Base-by-base conservation (phyloP, 2,888 invertebrate genomes). In the Scrobipalpa atriplicella region DNA sequence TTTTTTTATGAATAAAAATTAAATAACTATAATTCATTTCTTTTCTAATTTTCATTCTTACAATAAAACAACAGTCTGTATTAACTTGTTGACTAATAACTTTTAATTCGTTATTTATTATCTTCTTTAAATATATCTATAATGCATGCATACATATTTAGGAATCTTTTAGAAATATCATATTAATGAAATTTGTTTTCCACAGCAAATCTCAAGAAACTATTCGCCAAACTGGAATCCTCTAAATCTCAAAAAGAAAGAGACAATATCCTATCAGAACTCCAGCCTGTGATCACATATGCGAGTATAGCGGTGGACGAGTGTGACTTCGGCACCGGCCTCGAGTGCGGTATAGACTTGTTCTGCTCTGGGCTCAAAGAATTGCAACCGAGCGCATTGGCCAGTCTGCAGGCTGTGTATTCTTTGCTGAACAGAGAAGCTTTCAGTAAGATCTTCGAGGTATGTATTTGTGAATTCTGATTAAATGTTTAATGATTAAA, bases 261-360 rank as follows among this genome's bases (percentile, higher is more conserved):
- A 74, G 89, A 93, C 68, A 92, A 89, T 62, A 87, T 94, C 39
- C 90, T 96, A 68, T 95, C 95, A 21, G 94, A 95, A 38, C 82
- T 99, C 3, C 97, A 98, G 76, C 96, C 97, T 67, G 90, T 98
- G 1, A 94, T 98, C 69, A 97, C 96, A 3, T 95, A 95, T 66
- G 96, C 97, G 7, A 96, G 95, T 83, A 97, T 98, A 83, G 99
- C 99, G 0, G 95, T 97, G 67, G 99, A 99, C 80, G 99, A 99
- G 84, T 96, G 97, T 80, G 99, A 99, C 84, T 99, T 98, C 87
- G 99, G 98, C 0, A 98, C 98, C 65, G 96, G 98, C 0, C 85
- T 99, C 1, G 99, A 99, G 85, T 91, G 97, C 47, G 99, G 98
- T 0, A 95, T 98, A 72, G 95, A 97, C 84, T 87, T 99, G 62